A percentile compares a stretch with the other conserved stretches of the same genome.
These are phyloP conservation scores for Reticulitermes lucifugus DNA, from an alignment of 2,888 invertebrate genomes.

Conservation along the genomic window DNA sequence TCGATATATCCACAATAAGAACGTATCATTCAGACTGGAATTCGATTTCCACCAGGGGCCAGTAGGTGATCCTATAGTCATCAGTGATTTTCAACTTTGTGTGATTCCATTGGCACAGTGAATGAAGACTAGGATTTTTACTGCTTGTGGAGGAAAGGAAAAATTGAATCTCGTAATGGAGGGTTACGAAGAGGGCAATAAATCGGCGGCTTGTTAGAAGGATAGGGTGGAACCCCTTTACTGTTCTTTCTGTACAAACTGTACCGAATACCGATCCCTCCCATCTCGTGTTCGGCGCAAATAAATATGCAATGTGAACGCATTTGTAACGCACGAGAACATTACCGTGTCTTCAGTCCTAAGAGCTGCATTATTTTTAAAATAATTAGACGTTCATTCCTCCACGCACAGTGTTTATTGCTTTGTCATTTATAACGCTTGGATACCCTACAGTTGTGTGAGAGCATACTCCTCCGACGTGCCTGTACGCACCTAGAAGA, in stretches of 20 bases:
- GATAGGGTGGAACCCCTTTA: not conserved
- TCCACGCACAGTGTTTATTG: too few species aligned
- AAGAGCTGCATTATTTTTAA: not conserved
- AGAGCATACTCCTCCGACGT: too few species aligned
- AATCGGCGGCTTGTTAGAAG: constrained; percentile 7
- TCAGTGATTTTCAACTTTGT: constrained; percentile 3
- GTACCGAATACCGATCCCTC: not conserved
- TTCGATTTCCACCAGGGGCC: not conserved
- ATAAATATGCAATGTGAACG: not conserved
- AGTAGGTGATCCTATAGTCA: not conserved
- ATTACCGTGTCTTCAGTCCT: not conserved
- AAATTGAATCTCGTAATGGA: constrained; percentile 10
- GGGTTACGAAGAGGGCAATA: not conserved
- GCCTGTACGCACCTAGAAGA: too few species aligned
- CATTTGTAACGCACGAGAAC: not conserved
- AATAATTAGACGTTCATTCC: too few species aligned
- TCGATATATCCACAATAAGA: constrained; percentile 8
- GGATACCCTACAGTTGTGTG: too few species aligned
- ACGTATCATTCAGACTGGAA: constrained; percentile 12
- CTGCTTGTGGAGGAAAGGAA: not conserved
- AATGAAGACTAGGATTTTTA: not conserved
- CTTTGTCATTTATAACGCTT: too few species aligned
- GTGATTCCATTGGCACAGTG: not conserved
- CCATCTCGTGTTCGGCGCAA: not conserved
- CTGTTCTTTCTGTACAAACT: not conserved